Evolutionary conservation across 2,797 vertebrate species (phyloP).

Genomic region (Remorina albescens): DNA sequence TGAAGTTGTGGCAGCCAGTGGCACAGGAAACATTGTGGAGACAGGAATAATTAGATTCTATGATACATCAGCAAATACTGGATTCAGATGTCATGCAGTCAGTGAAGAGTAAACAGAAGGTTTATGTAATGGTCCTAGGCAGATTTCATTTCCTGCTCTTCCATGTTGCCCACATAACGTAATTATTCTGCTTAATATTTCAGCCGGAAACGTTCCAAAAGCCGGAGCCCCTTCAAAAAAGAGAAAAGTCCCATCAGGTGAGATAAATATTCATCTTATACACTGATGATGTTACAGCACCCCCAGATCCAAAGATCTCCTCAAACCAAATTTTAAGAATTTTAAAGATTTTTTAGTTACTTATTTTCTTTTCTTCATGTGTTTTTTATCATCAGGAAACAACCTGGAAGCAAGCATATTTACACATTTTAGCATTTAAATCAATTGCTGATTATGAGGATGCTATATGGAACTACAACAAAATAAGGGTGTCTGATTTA

Average conservation of each 20-base stretch:
- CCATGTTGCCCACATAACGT: background rate
- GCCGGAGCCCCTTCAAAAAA: constrained; percentile 95
- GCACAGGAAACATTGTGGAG: background rate
- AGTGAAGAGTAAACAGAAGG: background rate
- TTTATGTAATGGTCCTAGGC: background rate
- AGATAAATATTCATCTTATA: background rate
- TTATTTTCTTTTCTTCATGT: too few relatives aligned
- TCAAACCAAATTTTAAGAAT: background rate
- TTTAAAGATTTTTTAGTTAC: background rate
- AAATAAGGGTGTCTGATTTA: background rate
- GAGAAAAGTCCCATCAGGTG: constrained; percentile 98
- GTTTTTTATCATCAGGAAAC: background rate
- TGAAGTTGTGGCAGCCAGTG: background rate
- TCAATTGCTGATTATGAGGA: background rate
- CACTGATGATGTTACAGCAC: background rate
- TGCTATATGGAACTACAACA: background rate
- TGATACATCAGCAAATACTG: background rate
- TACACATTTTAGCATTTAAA: background rate
- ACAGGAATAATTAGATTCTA: background rate
- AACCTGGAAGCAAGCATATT: background rate
- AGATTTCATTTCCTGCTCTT: background rate
- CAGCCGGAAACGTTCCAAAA: constrained; percentile 90
- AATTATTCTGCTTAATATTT: constrained; percentile 18
- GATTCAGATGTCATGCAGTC: background rate
- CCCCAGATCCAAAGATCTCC: background rate